Evolutionary conservation across 2,113 vertebrate species (phyloP), one percentile per base, ranked within the genome.

Genomic region (Pelecanus crispus): DNA sequence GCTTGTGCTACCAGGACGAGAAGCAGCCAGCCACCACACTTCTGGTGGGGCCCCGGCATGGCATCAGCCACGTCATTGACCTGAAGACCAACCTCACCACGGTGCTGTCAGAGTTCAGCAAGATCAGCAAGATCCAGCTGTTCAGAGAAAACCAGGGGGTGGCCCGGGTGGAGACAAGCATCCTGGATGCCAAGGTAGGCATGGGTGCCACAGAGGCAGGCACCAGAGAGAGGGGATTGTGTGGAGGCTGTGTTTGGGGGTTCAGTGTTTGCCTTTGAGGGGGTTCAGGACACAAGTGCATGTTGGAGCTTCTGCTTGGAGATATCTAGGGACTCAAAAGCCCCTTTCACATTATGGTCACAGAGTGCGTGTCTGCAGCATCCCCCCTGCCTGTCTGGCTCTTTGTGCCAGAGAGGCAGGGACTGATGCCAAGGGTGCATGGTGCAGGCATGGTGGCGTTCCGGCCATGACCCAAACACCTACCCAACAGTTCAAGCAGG

Each of bases 11-110:
- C 31, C 95, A 99, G 99, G 99, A 99, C 0, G 99, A 99, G 95
- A 99, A 99, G 97, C 98, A 99, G 88, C 98, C 99, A 22, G 99
- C 99, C 86, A 99, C 99, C 85, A 99, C 98, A 10, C 98, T 99
- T 56, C 98, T 99, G 92, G 99, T 99, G 95, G 99, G 99, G 75
- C 99, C 99, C 40, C 99, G 99, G 67, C 99, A 99, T 2, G 99
- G 99, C 81, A 99, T 99, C 96, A 99, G 99, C 97, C 99, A 99
- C 44, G 99, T 99, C 88, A 99, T 99, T 29, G 99, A 99, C 97
- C 98, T 99, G 96, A 99, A 99, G 98, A 99, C 99, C 96, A 99
- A 99, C 98, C 99, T 99, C 58, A 99, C 99, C 94, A 99, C 99
- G 1, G 99, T 99, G 97, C 98, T 99, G 96, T 98, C 99, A 0